phyloP scores from a whole-genome alignment of 2,797 vertebrate genomes.

The Gallinago stenura region DNA sequence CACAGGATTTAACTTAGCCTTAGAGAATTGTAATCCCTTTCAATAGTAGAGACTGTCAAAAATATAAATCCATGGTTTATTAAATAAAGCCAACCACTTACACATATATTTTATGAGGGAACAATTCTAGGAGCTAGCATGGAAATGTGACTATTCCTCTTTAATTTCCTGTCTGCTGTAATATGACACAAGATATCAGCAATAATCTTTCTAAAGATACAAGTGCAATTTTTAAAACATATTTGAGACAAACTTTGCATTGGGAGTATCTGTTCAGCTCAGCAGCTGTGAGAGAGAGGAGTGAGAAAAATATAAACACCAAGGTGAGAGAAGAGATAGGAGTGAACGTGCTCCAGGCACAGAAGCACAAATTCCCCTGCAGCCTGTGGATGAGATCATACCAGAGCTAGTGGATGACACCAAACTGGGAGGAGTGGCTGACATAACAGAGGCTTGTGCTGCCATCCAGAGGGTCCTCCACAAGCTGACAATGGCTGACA shows the following conservation, averaged over 20 bases:
- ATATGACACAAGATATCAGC: neutral
- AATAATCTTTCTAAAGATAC: neutral
- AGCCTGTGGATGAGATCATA: fast-evolving
- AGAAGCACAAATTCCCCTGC: neutral
- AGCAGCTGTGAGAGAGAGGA: neutral
- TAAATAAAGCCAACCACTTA: neutral
- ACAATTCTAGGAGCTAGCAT: neutral
- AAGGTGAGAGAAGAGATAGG: neutral
- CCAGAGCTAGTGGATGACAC: neutral
- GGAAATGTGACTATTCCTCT: neutral
- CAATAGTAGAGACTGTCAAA: neutral
- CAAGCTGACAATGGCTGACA: neutral
- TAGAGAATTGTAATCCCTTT: neutral
- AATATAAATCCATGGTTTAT: neutral
- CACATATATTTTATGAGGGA: neutral
- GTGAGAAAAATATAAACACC: neutral
- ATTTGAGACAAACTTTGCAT: neutral
- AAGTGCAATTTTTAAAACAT: neutral
- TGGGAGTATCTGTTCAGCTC: neutral
- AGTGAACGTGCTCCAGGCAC: fast-evolving
- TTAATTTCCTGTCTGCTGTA: neutral
- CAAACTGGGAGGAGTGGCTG: neutral
- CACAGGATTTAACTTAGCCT: neutral
- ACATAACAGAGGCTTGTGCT: neutral
- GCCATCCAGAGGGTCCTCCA: too few species aligned